Conservation (phyloP, 2,888 invertebrate genomes). For the Macaria notata region DNA sequence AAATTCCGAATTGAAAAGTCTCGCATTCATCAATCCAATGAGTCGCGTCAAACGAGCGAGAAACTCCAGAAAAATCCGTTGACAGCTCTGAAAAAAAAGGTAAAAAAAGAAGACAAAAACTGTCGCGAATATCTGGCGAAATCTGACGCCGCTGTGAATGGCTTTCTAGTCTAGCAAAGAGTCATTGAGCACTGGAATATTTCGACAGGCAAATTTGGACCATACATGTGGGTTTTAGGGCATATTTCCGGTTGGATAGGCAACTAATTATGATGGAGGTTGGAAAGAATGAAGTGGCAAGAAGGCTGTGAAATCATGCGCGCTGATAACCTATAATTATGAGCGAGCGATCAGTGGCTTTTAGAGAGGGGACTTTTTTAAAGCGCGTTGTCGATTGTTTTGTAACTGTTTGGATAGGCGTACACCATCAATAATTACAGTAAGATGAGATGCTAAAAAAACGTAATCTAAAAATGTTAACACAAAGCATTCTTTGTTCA, state of each 20-base stretch:
- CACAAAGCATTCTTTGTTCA: too few species aligned
- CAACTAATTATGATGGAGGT: constrained; percentile 53
- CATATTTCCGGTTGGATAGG: constrained; percentile 24
- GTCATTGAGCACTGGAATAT: constrained; percentile 45
- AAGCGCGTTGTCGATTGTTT: constrained; percentile 16
- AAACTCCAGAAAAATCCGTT: constrained; percentile 37
- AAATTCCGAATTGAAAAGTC: constrained; percentile 14
- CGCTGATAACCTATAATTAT: constrained; percentile 65
- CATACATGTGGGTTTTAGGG: constrained; percentile 28
- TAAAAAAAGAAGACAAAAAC: constrained; percentile 35
- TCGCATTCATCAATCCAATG: constrained; percentile 23
- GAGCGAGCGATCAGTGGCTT: constrained; percentile 53
- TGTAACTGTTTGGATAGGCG: too few species aligned
- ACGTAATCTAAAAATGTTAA: too few species aligned
- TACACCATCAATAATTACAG: too few species aligned
- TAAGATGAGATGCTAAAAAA: too few species aligned
- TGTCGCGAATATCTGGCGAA: constrained; percentile 44
- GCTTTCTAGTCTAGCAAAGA: constrained; percentile 50
- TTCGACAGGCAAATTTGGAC: constrained; percentile 27
- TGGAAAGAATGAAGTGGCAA: constrained; percentile 52
- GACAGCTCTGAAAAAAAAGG: constrained; percentile 14
- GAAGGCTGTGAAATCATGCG: constrained; percentile 65
- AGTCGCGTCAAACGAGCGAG: constrained; percentile 27
- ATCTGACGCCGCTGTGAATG: constrained; percentile 52
- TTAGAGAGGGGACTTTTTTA: constrained; percentile 37